A percentile compares a stretch with the other conserved stretches of the same genome.
phyloP scores from a whole-genome alignment of 2,888 invertebrate genomes.

The Hyposoter dolosus region DNA sequence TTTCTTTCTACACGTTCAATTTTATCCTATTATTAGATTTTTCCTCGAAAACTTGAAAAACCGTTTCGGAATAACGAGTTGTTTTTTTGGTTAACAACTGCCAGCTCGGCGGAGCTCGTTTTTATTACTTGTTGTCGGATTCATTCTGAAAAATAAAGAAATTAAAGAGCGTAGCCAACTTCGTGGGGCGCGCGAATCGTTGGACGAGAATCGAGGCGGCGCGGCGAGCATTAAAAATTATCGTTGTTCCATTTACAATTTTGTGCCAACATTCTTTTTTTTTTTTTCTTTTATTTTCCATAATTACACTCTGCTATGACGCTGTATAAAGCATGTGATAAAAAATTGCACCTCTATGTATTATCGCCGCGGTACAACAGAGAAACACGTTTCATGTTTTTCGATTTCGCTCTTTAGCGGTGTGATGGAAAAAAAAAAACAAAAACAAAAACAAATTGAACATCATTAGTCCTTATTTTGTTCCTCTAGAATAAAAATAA shows the following conservation, averaged over 20 bases:
- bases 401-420: not conserved
- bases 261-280: not conserved
- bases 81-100: not conserved
- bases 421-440: not conserved
- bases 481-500: not conserved
- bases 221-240: too few relatives aligned
- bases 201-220: too few relatives aligned
- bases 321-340: not conserved
- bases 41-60: not conserved
- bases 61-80: not conserved
- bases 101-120: not conserved
- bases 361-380: not conserved
- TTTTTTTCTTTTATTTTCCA: not conserved
- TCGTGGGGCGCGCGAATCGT: not conserved
- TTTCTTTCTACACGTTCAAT: not conserved
- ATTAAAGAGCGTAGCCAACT: constrained; percentile 4
- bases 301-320: not conserved
- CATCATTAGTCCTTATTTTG: not conserved
- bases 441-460: not conserved
- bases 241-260: too few relatives aligned
- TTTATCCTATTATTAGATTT: too few relatives aligned
- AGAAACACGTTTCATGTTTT: not conserved
- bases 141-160: not conserved
- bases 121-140: not conserved
- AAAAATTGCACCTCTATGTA: constrained; percentile 7